Conservation (phyloP, 2,888 invertebrate species). For the Aphodius granarius region DNA sequence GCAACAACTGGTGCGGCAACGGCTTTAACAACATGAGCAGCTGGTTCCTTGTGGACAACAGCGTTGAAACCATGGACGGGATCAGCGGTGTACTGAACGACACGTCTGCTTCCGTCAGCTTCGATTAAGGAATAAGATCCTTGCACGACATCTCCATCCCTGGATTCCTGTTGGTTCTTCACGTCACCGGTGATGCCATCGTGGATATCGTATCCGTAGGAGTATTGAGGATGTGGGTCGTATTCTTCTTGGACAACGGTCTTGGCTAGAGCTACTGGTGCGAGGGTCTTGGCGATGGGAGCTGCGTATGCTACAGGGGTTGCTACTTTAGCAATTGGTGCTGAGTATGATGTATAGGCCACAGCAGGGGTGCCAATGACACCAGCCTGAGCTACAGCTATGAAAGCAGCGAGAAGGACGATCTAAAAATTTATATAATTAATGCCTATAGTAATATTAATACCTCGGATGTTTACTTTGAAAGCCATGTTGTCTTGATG, state of each 20-base stretch:
- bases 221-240: constrained; percentile 57
- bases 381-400: constrained; percentile 38
- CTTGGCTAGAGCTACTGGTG: constrained; percentile 24
- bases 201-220: constrained; percentile 57
- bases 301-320: constrained; percentile 37
- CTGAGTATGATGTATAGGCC: constrained; percentile 14
- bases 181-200: constrained; percentile 57
- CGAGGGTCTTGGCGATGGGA: constrained; percentile 23
- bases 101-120: constrained; percentile 56
- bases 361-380: constrained; percentile 27
- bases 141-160: constrained; percentile 57
- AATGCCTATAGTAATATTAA: background rate
- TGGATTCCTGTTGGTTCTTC: constrained; percentile 56
- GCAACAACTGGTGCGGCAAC: constrained; percentile 30
- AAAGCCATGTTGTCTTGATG: constrained; percentile 22
- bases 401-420: constrained; percentile 37
- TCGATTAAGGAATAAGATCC: constrained; percentile 57
- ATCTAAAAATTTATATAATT: constrained; percentile 33
- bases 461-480: constrained; percentile 20
- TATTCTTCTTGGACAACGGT: constrained; percentile 40
- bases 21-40: constrained; percentile 37
- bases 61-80: constrained; percentile 64
- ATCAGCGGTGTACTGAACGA: constrained; percentile 60
- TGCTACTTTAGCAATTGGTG: constrained; percentile 44
- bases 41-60: constrained; percentile 62